Percentiles rank a stretch among this genome's conserved stretches.
Conservation (phyloP, 2,113 vertebrate genomes). For the Microtus oregoni region DNA sequence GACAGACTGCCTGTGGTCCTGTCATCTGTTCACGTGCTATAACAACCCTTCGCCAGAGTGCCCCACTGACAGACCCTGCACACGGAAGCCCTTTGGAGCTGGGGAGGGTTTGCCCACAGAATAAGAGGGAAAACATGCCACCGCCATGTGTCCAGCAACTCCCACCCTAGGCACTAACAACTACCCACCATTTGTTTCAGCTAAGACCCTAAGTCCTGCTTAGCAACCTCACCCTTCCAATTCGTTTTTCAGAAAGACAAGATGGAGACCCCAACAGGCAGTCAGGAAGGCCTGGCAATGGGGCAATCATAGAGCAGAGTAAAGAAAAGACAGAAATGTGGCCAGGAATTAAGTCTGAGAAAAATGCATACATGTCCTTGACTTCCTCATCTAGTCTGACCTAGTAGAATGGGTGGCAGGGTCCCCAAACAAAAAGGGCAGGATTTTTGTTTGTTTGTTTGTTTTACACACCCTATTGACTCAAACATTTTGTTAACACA, state of each 20-base stretch:
- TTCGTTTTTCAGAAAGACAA: not conserved
- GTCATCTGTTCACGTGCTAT: constrained; percentile 88
- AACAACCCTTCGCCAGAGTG: constrained; percentile 84
- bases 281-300: fast-evolving
- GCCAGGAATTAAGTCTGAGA: too few relatives aligned
- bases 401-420: fast-evolving
- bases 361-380: not conserved
- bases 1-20: constrained; percentile 87
- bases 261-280: not conserved
- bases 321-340: not conserved
- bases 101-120: constrained; percentile 63
- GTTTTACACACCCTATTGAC: not conserved
- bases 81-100: constrained; percentile 80
- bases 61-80: constrained; percentile 83
- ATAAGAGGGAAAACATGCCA: constrained; percentile 37
- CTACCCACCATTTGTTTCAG: fast-evolving
- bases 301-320: fast-evolving
- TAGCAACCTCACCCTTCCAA: not conserved
- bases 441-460: not conserved
- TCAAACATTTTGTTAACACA: not conserved
- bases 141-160: fast-evolving
- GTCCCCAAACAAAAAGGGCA: not conserved
- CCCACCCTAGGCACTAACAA: fast-evolving
- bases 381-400: too few relatives aligned
- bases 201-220: not conserved